Conservation (phyloP, 2,113 vertebrate species). For the Campylomormyrus numenius region DNA sequence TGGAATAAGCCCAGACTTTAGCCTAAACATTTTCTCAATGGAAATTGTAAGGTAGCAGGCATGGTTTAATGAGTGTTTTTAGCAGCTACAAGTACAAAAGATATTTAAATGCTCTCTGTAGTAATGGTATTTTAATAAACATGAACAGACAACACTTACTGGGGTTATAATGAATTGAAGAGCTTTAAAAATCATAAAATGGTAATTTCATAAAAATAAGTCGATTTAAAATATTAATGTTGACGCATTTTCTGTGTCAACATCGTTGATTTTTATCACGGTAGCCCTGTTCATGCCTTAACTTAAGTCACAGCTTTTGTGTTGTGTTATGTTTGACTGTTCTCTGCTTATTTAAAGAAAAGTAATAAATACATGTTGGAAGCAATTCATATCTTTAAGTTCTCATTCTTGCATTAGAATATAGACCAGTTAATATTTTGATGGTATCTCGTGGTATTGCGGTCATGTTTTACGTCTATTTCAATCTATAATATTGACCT, state of each 20-base stretch:
- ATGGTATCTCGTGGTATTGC: neutral
- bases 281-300: neutral
- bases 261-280: neutral
- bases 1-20: neutral
- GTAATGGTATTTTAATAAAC: neutral
- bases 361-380: neutral
- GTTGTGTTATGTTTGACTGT: neutral
- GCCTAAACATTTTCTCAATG: neutral
- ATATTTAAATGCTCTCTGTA: neutral
- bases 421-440: neutral
- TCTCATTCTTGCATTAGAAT: neutral
- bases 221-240: neutral
- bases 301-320: neutral
- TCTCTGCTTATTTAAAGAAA: neutral
- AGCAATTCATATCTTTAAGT: neutral
- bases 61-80: neutral
- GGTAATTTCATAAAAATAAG: neutral
- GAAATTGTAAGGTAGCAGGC: neutral
- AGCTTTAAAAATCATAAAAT: neutral
- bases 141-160: neutral
- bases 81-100: neutral
- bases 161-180: neutral
- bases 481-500: neutral
- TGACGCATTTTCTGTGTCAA: neutral
- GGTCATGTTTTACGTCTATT: neutral